Conservation (phyloP, 2,113 vertebrate species). For the Benitochromis conjunctus region DNA sequence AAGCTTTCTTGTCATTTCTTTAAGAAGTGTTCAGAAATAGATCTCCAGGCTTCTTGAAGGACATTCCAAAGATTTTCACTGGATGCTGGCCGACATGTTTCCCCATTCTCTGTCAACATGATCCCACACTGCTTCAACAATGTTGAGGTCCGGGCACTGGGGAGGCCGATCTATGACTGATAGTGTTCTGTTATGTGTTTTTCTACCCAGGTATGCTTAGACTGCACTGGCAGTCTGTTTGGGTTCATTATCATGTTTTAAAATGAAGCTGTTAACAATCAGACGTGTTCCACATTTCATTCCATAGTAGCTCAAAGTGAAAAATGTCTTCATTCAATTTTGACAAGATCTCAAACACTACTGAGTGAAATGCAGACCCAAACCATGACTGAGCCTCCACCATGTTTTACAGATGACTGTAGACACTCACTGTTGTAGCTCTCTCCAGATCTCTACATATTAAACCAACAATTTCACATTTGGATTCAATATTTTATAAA, state of each 20-base stretch:
- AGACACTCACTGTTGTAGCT: neutral
- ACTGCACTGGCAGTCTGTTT: fast-evolving
- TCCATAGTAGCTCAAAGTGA: neutral
- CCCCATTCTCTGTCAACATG: neutral
- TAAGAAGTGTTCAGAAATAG: neutral
- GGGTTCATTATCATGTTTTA: neutral
- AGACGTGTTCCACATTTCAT: neutral
- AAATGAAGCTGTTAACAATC: neutral
- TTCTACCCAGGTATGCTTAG: neutral
- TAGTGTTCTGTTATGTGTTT: fast-evolving
- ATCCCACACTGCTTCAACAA: neutral
- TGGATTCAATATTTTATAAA: neutral
- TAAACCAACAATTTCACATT: neutral
- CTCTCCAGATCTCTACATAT: fast-evolving
- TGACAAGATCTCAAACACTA: fast-evolving
- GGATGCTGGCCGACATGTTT: neutral
- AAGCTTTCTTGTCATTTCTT: neutral
- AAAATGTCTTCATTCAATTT: fast-evolving
- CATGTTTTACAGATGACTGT: neutral
- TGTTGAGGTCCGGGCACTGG: fast-evolving
- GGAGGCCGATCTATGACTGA: neutral
- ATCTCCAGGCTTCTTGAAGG: neutral
- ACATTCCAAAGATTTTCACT: fast-evolving
- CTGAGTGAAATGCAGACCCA: neutral
- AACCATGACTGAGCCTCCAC: neutral